A percentile compares a stretch with the other conserved stretches of the same genome.
Evolutionary conservation across 1,140 invertebrate species (phyloP).

Genomic region (Micrasema longulum): DNA sequence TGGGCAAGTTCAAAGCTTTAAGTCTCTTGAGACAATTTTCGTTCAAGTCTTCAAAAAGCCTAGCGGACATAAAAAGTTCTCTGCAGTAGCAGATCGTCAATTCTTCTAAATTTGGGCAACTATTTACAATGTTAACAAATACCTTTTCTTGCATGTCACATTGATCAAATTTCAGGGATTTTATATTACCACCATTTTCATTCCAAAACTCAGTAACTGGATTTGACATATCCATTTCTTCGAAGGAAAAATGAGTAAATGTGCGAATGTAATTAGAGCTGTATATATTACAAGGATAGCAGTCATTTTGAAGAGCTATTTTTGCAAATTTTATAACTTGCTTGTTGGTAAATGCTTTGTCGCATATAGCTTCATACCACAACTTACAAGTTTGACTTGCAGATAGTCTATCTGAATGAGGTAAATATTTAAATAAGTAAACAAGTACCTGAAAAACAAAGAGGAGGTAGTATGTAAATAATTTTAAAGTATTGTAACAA

Average conservation of each 20-base stretch:
- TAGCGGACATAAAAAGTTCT: constrained; percentile 79
- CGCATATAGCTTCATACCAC: constrained; percentile 72
- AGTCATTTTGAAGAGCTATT: constrained; percentile 66
- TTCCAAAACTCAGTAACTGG: constrained; percentile 66
- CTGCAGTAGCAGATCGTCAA: constrained; percentile 74
- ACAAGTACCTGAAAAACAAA: constrained; percentile 70
- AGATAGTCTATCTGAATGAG: constrained; percentile 69
- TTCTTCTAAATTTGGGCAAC: constrained; percentile 68
- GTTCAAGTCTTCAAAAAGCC: constrained; percentile 70
- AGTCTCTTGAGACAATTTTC: constrained; percentile 69
- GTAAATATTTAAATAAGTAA: constrained; percentile 72
- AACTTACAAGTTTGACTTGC: constrained; percentile 70
- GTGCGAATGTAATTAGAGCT: constrained; percentile 65
- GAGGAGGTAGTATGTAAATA: background rate
- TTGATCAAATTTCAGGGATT: constrained; percentile 65
- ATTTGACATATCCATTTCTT: constrained; percentile 71
- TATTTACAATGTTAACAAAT: constrained; percentile 70
- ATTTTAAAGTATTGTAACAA: background rate
- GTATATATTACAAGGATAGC: constrained; percentile 62
- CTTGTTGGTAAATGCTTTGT: constrained; percentile 68
- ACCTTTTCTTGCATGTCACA: constrained; percentile 74
- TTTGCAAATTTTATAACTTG: constrained; percentile 69
- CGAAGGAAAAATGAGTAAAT: constrained; percentile 71
- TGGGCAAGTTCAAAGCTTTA: constrained; percentile 70
- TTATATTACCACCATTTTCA: constrained; percentile 62